A percentile compares a stretch with the other conserved stretches of the same genome.
Conservation (phyloP, 2,797 vertebrate species). For the Calcarius lapponicus region DNA sequence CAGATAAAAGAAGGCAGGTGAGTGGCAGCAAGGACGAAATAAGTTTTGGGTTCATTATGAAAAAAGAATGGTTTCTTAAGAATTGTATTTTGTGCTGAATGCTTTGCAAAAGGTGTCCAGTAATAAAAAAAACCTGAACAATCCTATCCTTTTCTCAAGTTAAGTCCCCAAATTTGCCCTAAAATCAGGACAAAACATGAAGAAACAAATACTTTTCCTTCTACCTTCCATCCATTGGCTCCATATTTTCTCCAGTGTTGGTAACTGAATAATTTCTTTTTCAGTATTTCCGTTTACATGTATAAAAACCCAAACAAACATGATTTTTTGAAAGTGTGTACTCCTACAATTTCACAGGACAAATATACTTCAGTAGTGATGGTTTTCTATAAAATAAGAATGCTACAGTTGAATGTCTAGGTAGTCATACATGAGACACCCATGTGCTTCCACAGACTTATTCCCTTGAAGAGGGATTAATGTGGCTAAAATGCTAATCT, state of each 20-base stretch:
- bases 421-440: not conserved
- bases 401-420: not conserved
- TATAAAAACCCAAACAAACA: not conserved
- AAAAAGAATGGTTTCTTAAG: not conserved
- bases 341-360: not conserved
- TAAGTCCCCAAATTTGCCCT: not conserved
- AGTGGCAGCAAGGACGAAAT: not conserved
- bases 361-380: not conserved
- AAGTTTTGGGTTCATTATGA: not conserved
- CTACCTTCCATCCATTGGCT: not conserved
- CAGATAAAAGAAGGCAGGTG: not conserved
- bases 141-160: not conserved
- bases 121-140: not conserved
- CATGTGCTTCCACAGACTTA: not conserved
- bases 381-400: not conserved
- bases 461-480: not conserved
- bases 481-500: conserved; percentile 5
- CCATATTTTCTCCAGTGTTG: not conserved
- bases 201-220: not conserved
- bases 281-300: not conserved
- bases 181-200: not conserved
- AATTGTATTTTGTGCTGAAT: not conserved
- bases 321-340: not conserved
- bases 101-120: not conserved
- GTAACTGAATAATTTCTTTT: not conserved